Evolutionary conservation across 2,113 vertebrate genomes (phyloP).

Genomic region (Tympanuchus pallidicinctus): DNA sequence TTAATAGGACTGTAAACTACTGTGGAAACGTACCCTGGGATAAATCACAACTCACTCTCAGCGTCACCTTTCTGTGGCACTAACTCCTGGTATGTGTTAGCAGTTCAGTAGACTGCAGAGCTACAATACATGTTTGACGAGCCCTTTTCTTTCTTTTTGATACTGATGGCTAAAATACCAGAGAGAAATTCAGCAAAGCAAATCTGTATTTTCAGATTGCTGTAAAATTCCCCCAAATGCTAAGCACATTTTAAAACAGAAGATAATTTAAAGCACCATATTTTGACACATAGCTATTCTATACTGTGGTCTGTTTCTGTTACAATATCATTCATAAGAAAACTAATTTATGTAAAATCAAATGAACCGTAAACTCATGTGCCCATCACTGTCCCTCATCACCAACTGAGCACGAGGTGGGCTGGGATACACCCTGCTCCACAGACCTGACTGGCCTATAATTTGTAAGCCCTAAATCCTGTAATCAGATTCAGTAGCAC

Average conservation of each 20-base stretch:
- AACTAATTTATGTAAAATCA: background rate
- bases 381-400: background rate
- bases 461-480: conserved; percentile 47
- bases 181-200: background rate
- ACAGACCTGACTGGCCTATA: background rate
- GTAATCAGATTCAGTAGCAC: conserved; percentile 23
- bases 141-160: background rate
- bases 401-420: background rate
- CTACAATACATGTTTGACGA: background rate
- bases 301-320: background rate
- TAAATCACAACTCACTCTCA: conserved; percentile 45
- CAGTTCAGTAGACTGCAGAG: conserved; percentile 10
- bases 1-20: conserved; percentile 27
- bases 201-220: background rate
- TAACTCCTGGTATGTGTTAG: background rate
- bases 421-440: background rate
- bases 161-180: background rate
- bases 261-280: background rate
- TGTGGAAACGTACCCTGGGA: background rate
- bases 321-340: background rate
- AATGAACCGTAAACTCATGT: background rate
- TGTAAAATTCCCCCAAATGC: background rate
- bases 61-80: background rate
- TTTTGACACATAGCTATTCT: background rate
- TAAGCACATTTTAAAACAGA: background rate